phyloP scores from a whole-genome alignment of 2,113 vertebrate genomes.

The Sciurus niger region DNA sequence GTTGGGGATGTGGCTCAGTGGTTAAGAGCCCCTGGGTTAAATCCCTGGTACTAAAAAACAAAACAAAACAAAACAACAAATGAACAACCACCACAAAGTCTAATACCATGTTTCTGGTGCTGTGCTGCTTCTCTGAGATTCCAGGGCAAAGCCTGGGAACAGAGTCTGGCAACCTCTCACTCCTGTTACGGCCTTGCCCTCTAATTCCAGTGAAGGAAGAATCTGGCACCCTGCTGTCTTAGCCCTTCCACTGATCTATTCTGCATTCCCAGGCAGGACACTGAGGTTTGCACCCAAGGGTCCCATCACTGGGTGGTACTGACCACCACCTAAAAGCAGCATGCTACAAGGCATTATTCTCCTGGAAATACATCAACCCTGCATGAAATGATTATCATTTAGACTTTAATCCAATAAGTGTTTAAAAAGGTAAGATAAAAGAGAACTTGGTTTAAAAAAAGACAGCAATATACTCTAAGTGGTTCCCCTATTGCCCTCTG shows the following conservation, averaged over 20 bases:
- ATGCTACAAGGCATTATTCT: neutral
- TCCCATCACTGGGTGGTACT: neutral
- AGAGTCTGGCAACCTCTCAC: rapidly evolving
- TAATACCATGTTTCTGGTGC: neutral
- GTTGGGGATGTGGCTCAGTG: no score
- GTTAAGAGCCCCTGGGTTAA: no score
- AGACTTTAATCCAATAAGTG: slow-evolving; percentile 10
- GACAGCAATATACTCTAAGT: neutral
- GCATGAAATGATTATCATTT: neutral
- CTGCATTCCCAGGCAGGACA: neutral
- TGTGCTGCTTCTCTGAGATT: rapidly evolving
- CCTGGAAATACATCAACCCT: neutral
- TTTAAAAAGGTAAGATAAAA: neutral
- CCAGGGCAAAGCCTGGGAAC: neutral
- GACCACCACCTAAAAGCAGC: neutral
- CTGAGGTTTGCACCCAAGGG: neutral
- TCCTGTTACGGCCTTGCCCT: neutral
- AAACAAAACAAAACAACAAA: no score
- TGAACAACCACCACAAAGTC: neutral
- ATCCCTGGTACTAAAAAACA: no score
- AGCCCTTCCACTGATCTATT: neutral
- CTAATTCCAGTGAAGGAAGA: neutral
- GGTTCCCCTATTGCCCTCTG: neutral
- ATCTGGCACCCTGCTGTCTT: neutral
- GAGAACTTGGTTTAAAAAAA: neutral